Evolutionary conservation across 2,888 invertebrate species (phyloP).

Genomic region (Didymodactylos carnosus): DNA sequence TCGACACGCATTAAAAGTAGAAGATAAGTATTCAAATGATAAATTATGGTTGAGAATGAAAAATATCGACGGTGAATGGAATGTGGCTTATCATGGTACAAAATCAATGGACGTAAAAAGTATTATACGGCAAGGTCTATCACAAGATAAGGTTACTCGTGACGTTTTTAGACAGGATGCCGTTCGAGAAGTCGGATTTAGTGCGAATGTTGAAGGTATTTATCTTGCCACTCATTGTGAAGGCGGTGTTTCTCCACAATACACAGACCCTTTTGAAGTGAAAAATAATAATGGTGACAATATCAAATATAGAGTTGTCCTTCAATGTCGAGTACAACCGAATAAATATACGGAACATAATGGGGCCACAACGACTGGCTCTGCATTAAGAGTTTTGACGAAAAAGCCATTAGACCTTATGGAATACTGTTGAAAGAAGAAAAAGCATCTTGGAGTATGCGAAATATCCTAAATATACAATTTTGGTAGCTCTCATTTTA

Average conservation of each 20-base stretch:
- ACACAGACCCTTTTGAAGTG: background rate
- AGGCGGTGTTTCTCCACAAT: background rate
- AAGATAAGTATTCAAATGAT: background rate
- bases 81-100: background rate
- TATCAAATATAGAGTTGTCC: background rate
- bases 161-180: background rate
- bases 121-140: background rate
- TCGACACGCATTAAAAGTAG: background rate
- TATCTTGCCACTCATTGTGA: background rate
- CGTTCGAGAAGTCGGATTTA: background rate
- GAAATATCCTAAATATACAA: too few species aligned
- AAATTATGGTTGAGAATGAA: background rate
- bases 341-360: background rate
- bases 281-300: background rate
- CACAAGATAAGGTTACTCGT: background rate
- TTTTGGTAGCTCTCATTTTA: too few species aligned
- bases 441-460: too few species aligned
- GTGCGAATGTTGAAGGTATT: background rate
- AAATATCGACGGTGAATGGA: background rate
- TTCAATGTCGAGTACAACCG: background rate
- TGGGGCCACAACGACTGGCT: background rate
- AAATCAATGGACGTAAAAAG: background rate
- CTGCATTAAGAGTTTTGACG: background rate
- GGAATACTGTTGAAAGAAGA: background rate
- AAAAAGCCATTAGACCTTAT: background rate